Evolutionary conservation across 2,888 invertebrate species (phyloP), one percentile per base, ranked within the genome.

Genomic region (Cyrtodaria siliqua): DNA sequence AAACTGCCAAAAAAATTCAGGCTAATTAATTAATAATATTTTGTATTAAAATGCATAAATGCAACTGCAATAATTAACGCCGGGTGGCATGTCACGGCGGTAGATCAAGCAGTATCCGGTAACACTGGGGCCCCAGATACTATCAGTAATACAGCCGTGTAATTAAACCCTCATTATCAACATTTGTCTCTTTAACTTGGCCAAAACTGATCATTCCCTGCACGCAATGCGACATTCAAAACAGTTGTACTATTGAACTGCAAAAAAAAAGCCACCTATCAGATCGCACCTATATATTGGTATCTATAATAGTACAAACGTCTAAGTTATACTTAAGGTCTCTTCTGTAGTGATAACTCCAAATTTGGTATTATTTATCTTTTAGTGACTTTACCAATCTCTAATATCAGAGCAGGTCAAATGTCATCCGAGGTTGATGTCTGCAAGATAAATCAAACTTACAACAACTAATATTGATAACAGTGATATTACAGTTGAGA

Each of bases 101-200:
- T 80, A 80, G 80, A 80, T 77, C 80, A 76, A 67, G 49, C 27
- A 26, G 42, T 62, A 73, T 80, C 80, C 40, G 23, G 67, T 73
- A 70, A 66, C 76, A 60, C 47, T 40, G 24, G 38, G 12, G 23
- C 27, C 49, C 27, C 42, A 12, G 72, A 80, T 76, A 66, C 64
- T 66, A 80, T 80, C 80, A 60, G 56, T 27, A 50, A 55, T 62
- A 55, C 26, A 59, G 53, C 56, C 73, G 70, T 49, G 73, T 73
- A 80, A 80, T 80, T 80, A 80, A 71, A 74, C 50, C 73, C 67
- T 62, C 59, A 80, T 80, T 77, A 80, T 77, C 66, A 40, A 38
- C 49, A 73, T 80, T n/a, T 80, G 80, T 80, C 77, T 77, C 52
- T 69, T 55, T 50, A 67, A 59, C 29, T 42, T 66, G 63, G 66